Evolutionary conservation across 1,140 invertebrate species (phyloP), one percentile per base, ranked within the genome.

Genomic region (Dendrolimus punctatus): DNA sequence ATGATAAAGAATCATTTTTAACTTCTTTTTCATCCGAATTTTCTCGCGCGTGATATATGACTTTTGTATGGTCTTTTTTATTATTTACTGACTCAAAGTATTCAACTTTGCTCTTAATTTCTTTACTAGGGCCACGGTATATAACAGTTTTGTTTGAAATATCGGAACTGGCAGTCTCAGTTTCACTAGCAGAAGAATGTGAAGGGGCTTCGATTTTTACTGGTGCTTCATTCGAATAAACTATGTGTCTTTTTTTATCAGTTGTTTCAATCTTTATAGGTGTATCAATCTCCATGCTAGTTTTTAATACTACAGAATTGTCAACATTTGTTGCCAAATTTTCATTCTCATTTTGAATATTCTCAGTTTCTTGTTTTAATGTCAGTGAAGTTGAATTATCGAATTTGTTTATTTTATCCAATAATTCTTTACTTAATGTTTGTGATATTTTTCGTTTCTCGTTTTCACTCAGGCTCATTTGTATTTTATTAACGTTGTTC

Each of bases 361-460:
- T 88, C 64, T 89, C 85, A 0, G 89, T 78, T 54, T 88, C 81
- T 69, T 51, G 67, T 78, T 10, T 71, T 39, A 51, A 53, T 61
- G 50, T 78, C 64, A 54, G 71, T 0, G 88, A 79, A 5, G 85
- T 73, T 1, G 85, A 79, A 6, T 79, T 87, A 73, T 89, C 91
- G 65, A 78, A 78, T 68, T 82, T 82, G 54, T 73, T 78, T 5
- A 92, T 88, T 73, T 89, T 89, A 57, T 93, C 90, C 50, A 93
- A 75, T 6, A 94, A 87, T 85, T 95, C 94, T 68, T 91, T 91
- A 52, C 93, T 92, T 4, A 95, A 80, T 5, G 89, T 91, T 76
- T 91, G 88, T 0, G 93, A 95, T 44, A 95, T 80, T 57, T 89
- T 88, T 73, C 91, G 92, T 63, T 95, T 95, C 58, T 94, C 93